phyloP scores from a whole-genome alignment of 2,888 invertebrate species.

The Cerastis rubricosa region DNA sequence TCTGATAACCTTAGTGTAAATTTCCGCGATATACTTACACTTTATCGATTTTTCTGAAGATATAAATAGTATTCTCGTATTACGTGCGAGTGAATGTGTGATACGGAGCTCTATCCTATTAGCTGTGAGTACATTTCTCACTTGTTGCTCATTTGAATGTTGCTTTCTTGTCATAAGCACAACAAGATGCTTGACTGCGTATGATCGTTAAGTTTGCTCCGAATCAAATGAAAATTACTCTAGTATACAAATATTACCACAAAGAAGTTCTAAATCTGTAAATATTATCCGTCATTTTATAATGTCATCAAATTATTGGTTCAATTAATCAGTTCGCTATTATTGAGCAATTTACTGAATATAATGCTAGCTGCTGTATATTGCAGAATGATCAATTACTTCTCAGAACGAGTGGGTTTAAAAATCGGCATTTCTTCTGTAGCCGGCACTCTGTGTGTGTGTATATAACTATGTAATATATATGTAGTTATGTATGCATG shows the following conservation, averaged over 20 bases:
- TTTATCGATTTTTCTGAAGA: conserved; percentile 57
- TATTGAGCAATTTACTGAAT: conserved; percentile 17
- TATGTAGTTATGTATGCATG: conserved; percentile 50
- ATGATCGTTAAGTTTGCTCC: background rate
- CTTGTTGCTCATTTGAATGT: conserved; percentile 21
- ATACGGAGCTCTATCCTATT: conserved; percentile 36
- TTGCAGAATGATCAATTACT: conserved; percentile 28
- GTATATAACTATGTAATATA: conserved; percentile 1
- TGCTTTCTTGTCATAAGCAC: background rate
- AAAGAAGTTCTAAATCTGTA: background rate
- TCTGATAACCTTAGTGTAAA: conserved; percentile 47
- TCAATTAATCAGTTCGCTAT: conserved; percentile 16
- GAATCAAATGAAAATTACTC: background rate
- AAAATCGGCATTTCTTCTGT: conserved; percentile 29
- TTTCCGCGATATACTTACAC: conserved; percentile 36
- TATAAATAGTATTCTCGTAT: conserved; percentile 45
- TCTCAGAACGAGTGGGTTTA: conserved; percentile 24
- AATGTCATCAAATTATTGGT: background rate
- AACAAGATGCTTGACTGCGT: background rate
- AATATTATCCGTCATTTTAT: background rate
- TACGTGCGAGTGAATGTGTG: conserved; percentile 19
- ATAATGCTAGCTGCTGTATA: conserved; percentile 6
- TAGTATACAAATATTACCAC: background rate
- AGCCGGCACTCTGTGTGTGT: conserved; percentile 21
- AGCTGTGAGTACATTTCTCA: conserved; percentile 14